These are phyloP conservation scores for Anguilla obscura DNA, from an alignment of 2,797 vertebrate genomes.

Conservation along the genomic window DNA sequence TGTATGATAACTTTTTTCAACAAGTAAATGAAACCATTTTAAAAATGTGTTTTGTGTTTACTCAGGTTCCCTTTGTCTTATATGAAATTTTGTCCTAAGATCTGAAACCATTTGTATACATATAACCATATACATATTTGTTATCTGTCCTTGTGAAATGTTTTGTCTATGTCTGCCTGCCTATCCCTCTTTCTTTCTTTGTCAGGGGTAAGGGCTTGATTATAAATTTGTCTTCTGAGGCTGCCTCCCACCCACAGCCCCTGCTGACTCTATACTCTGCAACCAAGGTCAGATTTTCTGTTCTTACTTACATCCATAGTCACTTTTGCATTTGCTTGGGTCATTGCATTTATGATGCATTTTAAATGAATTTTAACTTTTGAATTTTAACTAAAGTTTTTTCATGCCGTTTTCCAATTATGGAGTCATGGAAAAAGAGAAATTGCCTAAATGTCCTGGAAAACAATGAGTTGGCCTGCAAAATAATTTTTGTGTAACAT, in stretches of 20 bases:
- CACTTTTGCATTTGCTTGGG: not conserved
- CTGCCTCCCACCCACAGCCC: conserved; percentile 63
- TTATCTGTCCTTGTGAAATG: not conserved
- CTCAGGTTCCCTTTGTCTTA: too few species aligned
- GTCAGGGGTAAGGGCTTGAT: conserved; percentile 74
- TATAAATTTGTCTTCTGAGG: conserved; percentile 75
- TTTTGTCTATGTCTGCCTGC: not conserved
- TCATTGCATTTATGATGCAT: not conserved
- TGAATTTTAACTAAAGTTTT: too few species aligned
- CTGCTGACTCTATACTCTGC: conserved; percentile 69
- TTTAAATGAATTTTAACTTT: too few species aligned
- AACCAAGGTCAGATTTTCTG: conserved; percentile 68
- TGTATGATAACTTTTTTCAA: too few species aligned
- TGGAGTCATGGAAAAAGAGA: not conserved
- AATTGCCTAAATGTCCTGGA: not conserved
- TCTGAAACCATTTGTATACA: not conserved
- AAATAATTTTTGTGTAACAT: not conserved
- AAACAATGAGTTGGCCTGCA: not conserved
- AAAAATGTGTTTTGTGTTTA: too few species aligned
- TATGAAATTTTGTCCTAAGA: too few species aligned
- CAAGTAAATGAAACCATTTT: too few species aligned
- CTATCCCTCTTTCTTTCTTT: conserved; percentile 13
- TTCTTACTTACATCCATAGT: not conserved
- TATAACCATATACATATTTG: not conserved
- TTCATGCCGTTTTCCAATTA: not conserved